A percentile compares a stretch with the other conserved stretches of the same genome.
Conservation (phyloP, 2,113 vertebrate species). For the Mormyrus lacerda region DNA sequence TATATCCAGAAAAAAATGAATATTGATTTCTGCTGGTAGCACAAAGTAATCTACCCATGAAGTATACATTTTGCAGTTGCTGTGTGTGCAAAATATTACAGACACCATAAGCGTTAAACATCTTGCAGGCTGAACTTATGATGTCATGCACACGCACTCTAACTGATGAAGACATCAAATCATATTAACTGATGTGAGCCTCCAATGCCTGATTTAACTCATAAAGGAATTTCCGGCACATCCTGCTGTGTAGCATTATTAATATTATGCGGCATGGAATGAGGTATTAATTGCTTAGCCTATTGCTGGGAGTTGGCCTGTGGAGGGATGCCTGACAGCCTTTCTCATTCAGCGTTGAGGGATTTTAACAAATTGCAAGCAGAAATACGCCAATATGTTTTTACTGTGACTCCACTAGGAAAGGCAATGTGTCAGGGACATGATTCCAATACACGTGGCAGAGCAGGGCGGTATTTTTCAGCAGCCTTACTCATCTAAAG, state of each 20-base stretch:
- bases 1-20: background rate
- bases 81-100: background rate
- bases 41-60: background rate
- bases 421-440: background rate
- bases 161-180: background rate
- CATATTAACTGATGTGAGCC: background rate
- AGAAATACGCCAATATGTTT: background rate
- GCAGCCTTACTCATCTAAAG: background rate
- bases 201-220: background rate
- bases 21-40: background rate
- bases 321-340: background rate
- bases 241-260: slow-evolving; percentile 11
- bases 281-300: background rate
- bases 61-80: background rate
- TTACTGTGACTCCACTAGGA: background rate
- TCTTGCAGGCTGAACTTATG: background rate
- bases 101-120: background rate
- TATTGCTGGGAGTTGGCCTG: slow-evolving; percentile 13
- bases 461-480: background rate
- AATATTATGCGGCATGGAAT: slow-evolving; percentile 11
- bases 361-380: background rate
- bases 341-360: background rate
- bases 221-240: slow-evolving; percentile 12
- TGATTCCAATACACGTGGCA: background rate
- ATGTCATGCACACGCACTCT: slow-evolving; percentile 15